These are phyloP conservation scores for Acanthacorydalis orientalis DNA, from an alignment of 2,888 invertebrate genomes.

Conservation along the genomic window DNA sequence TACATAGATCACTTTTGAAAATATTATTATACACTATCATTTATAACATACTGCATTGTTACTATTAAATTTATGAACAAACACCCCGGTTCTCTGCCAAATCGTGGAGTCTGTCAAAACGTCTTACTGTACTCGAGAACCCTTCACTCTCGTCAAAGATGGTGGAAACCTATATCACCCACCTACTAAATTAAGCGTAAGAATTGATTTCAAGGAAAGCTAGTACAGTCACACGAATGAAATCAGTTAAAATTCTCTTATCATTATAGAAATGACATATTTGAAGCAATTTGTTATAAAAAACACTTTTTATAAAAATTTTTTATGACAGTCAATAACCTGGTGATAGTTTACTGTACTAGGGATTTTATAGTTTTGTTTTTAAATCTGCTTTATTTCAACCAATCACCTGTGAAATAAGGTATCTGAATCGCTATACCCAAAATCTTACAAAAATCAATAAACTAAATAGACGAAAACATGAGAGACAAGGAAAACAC, in stretches of 20 bases:
- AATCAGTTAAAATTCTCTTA: too few species aligned
- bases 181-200: too few species aligned
- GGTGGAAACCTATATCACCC: not conserved
- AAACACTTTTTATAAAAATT: not conserved
- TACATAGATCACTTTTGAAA: not conserved
- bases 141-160: not conserved
- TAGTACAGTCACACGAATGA: too few species aligned
- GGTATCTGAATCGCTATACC: too few species aligned
- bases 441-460: too few species aligned
- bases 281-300: not conserved
- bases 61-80: not conserved
- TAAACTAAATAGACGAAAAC: too few species aligned
- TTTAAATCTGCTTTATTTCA: not conserved
- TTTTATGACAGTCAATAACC: not conserved
- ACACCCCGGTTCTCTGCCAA: not conserved
- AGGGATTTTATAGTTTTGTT: not conserved
- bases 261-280: too few species aligned
- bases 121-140: not conserved
- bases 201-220: too few species aligned
- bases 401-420: too few species aligned
- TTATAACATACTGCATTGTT: not conserved
- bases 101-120: not conserved
- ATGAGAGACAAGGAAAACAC: too few species aligned
- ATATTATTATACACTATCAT: not conserved
- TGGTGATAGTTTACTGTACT: not conserved